Percentiles rank a stretch among this genome's conserved stretches.
Evolutionary conservation across 2,888 invertebrate species (phyloP).

Genomic region (Geotrupes spiniger): DNA sequence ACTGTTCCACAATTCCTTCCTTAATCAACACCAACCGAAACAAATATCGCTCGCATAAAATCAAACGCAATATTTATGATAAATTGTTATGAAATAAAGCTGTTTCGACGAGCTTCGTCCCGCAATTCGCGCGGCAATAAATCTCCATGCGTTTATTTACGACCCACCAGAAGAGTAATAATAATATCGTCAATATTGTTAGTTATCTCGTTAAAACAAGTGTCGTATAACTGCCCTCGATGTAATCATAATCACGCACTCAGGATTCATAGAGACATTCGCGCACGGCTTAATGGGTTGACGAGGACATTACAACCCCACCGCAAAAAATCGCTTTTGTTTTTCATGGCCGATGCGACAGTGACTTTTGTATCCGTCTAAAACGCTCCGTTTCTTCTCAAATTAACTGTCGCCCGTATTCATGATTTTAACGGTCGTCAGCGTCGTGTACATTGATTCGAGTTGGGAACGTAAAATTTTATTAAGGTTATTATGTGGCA

Average conservation of each 20-base stretch:
- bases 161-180: conserved; percentile 2
- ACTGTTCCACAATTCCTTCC: too few species aligned
- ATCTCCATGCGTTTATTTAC: background rate
- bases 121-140: conserved; percentile 2
- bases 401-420: conserved; percentile 37
- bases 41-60: too few species aligned
- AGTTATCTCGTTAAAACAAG: conserved; percentile 33
- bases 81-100: conserved; percentile 3
- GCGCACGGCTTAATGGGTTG: conserved; percentile 34
- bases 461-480: conserved; percentile 46
- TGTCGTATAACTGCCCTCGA: conserved; percentile 31
- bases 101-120: background rate
- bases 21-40: too few species aligned
- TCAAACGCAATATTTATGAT: conserved; percentile 3
- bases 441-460: conserved; percentile 41
- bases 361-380: conserved; percentile 23
- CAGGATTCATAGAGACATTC: conserved; percentile 29
- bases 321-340: conserved; percentile 29
- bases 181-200: conserved; percentile 32
- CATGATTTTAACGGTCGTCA: conserved; percentile 40
- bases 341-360: conserved; percentile 18
- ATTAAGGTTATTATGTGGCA: conserved; percentile 44
- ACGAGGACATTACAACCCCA: conserved; percentile 31
- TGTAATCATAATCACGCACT: conserved; percentile 35
- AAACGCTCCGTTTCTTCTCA: conserved; percentile 35